phyloP scores from a whole-genome alignment of 2,113 vertebrate species.

The Malurus elegans region DNA sequence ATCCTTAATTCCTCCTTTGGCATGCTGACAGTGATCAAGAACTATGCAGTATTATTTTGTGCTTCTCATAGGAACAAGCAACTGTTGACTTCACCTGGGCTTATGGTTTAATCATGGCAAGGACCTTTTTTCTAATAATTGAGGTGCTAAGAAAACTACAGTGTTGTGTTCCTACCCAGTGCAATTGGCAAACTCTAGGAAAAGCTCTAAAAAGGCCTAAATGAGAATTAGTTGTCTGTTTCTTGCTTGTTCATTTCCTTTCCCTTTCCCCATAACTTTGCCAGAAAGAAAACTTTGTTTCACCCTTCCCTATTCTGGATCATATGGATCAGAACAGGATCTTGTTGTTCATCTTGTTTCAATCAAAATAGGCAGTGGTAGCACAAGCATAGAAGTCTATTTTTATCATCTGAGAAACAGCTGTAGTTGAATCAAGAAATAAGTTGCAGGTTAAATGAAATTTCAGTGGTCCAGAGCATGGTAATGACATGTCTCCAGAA shows the following conservation, averaged over 20 bases:
- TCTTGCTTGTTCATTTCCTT: not conserved
- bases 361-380: not conserved
- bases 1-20: not conserved
- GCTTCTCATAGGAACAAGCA: not conserved
- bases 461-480: not conserved
- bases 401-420: constrained; percentile 55
- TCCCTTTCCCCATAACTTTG: not conserved
- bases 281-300: not conserved
- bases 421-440: constrained; percentile 29
- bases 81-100: not conserved
- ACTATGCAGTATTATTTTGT: not conserved
- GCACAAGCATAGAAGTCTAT: not conserved
- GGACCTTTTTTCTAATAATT: not conserved
- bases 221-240: not conserved
- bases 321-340: not conserved
- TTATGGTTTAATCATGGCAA: not conserved
- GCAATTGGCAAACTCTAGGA: not conserved
- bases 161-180: not conserved
- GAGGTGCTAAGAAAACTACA: not conserved
- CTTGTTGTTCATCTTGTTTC: not conserved
- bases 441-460: constrained; percentile 8
- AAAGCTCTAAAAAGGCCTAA: not conserved
- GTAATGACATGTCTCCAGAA: constrained; percentile 2
- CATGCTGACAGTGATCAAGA: not conserved
- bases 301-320: not conserved